Evolutionary conservation across 1,140 invertebrate species (phyloP).

Genomic region (Vanessa atalanta): DNA sequence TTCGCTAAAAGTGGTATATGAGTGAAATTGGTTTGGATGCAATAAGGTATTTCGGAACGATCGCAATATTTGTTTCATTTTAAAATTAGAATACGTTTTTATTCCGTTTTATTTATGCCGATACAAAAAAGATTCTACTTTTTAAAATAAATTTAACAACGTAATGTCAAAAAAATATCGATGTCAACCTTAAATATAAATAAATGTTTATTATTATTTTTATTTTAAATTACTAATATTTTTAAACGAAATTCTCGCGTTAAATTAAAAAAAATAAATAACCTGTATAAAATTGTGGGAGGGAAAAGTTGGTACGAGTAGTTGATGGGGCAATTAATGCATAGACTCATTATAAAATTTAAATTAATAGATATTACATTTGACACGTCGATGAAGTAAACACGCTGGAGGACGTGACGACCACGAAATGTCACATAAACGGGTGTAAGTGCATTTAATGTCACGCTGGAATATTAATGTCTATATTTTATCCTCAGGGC

Average conservation of each 20-base stretch:
- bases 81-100: neutral
- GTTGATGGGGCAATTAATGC: conserved; percentile 3
- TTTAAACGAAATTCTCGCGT: too few relatives aligned
- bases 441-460: conserved; percentile 21
- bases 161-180: too few relatives aligned
- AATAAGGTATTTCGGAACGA: neutral
- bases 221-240: too few relatives aligned
- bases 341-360: conserved; percentile 17
- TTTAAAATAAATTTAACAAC: too few relatives aligned
- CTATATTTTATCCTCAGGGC: conserved; percentile 27
- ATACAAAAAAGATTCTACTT: too few relatives aligned
- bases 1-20: neutral
- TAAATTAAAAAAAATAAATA: neutral
- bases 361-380: neutral
- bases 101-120: too few relatives aligned
- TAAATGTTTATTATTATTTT: too few relatives aligned
- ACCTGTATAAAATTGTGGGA: neutral
- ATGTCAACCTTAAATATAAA: too few relatives aligned
- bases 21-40: neutral
- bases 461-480: conserved; percentile 18
- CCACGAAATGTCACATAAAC: conserved; percentile 19
- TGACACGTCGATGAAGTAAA: conserved; percentile 13
- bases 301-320: neutral
- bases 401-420: conserved; percentile 8
- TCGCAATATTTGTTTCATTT: neutral